Evolutionary conservation across 2,797 vertebrate genomes (phyloP), one percentile per base, ranked within the genome.

Genomic region (Halcyon leucocephala): DNA sequence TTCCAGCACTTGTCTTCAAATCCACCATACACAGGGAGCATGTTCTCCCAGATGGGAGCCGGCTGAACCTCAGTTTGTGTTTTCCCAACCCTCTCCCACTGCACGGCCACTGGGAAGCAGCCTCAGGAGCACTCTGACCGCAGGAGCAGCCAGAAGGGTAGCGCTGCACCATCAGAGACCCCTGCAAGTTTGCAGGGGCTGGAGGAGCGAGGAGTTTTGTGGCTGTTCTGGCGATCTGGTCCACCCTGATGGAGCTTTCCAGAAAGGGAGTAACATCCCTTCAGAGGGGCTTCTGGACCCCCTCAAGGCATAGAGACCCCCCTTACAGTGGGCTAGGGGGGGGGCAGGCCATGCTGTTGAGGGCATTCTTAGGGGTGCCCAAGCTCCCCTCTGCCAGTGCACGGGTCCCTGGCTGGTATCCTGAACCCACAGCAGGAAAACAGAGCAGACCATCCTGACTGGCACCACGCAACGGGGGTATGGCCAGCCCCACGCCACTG

Each of bases 381-480:
- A 31, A 48, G 14, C 31, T 77, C 49, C 0, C 3, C 29, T 39
- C 54, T 41, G 51, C 19, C 54, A 13, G 33, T 12, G 5, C 60
- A n/a, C 41, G 51, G 42, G 2, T 61, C 11, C 37, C 46, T 39
- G 91, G 35, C 18, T 3, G 6, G 29, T 24, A 17, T n/a, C 67
- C 60, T 17, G 49, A 61, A 35, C 25, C 44, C 60, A 20, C 0
- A 2, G 55, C 60, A 33, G 31, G 21, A 49, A 12, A 41, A 6
- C 28, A 21, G 60, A n/a, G 69, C 79, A 82, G 64, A 46, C 58
- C 76, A 6, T 5, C 26, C 51, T 6, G 10, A 18, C 1, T 1
- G 1, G 24, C 80, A 39, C 7, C 1, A 1, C 52, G 28, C 10
- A 4, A 3, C 0, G 2, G 2, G 2, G 48, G 2, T 57, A 57